These are phyloP conservation scores for Cynopterus brachyotis DNA, from an alignment of 2,113 vertebrate species.

Conservation along the genomic window DNA sequence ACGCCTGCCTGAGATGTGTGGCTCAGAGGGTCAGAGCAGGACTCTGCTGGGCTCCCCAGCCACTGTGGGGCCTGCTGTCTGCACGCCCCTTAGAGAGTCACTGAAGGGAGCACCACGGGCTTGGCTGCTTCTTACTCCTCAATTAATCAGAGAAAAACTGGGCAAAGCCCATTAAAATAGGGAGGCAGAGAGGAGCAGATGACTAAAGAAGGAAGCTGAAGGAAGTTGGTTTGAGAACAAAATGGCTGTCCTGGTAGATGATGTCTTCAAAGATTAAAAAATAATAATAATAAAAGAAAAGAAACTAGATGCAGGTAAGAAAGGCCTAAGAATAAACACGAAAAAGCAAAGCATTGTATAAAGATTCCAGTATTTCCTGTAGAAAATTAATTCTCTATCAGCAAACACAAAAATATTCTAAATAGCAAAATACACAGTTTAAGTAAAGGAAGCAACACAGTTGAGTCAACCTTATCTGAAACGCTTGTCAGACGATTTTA, in stretches of 20 bases:
- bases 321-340: background rate
- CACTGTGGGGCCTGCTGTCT: background rate
- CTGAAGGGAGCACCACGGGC: background rate
- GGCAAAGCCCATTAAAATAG: background rate
- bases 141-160: background rate
- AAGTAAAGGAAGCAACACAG: background rate
- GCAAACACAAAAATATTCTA: conserved; percentile 13
- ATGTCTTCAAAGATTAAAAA: background rate
- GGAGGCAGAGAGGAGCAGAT: background rate
- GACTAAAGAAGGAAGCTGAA: background rate
- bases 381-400: background rate
- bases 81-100: background rate
- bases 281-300: too few relatives aligned
- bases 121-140: background rate
- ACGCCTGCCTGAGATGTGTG: background rate
- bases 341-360: background rate
- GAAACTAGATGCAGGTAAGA: background rate
- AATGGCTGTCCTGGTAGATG: background rate
- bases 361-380: background rate
- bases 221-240: background rate
- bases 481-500: conserved; percentile 54
- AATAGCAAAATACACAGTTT: background rate
- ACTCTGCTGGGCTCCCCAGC: too few relatives aligned
- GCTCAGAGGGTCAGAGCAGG: too few relatives aligned
- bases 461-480: conserved; percentile 5